Percentiles rank a stretch among this genome's conserved stretches.
These are phyloP conservation scores for Polyploca ridens DNA, from an alignment of 2,888 invertebrate species.

Conservation along the genomic window DNA sequence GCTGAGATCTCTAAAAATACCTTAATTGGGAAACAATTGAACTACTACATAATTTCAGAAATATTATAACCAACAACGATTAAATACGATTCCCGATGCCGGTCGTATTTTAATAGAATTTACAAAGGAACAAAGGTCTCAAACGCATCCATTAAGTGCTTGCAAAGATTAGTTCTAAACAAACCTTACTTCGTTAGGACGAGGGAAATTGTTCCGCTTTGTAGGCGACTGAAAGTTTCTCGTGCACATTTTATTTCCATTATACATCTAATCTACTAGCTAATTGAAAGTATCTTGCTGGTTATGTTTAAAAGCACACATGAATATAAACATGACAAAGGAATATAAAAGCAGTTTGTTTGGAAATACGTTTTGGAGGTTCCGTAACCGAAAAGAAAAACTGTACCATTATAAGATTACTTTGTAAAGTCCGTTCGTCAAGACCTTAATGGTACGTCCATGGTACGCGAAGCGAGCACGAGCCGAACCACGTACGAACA, in stretches of 20 bases:
- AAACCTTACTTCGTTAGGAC: neutral
- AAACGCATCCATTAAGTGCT: slow-evolving; percentile 1
- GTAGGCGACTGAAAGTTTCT: slow-evolving; percentile 4
- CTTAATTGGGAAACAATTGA: too few species aligned
- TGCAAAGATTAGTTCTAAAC: slow-evolving; percentile 4
- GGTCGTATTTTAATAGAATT: neutral
- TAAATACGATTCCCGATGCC: neutral
- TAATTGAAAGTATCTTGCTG: neutral
- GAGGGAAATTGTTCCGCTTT: slow-evolving; percentile 3
- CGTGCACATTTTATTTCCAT: neutral
- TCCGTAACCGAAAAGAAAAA: too few species aligned
- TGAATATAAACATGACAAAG: too few species aligned
- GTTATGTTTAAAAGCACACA: neutral
- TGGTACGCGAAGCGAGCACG: too few species aligned
- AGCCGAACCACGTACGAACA: too few species aligned
- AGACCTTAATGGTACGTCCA: too few species aligned
- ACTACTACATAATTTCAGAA: too few species aligned
- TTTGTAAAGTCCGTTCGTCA: too few species aligned
- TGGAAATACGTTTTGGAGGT: too few species aligned
- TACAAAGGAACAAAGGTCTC: slow-evolving; percentile 4
- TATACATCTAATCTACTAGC: neutral
- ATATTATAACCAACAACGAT: neutral
- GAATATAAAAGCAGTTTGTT: too few species aligned
- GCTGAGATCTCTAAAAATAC: too few species aligned
- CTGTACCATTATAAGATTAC: too few species aligned